These are phyloP conservation scores for Lithophane socia DNA, from an alignment of 2,888 invertebrate genomes.

Conservation along the genomic window DNA sequence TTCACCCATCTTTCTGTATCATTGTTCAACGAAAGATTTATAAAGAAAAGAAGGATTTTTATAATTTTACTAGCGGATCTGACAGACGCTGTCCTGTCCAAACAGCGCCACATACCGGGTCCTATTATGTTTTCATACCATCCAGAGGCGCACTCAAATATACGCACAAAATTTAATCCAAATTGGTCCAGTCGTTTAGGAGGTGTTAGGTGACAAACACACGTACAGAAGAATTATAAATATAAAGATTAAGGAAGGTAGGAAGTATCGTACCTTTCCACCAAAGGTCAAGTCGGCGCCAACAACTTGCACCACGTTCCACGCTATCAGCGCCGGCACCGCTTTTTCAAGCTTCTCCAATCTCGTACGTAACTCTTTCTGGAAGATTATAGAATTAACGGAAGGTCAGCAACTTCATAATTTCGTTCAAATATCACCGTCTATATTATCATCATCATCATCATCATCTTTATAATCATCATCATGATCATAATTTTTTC, in stretches of 20 bases:
- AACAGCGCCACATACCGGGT: no score
- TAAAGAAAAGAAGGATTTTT: not conserved
- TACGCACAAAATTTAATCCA: no score
- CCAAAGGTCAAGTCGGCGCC: slow-evolving; percentile 75
- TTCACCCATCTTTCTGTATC: not conserved
- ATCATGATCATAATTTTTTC: not conserved
- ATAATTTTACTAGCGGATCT: no score
- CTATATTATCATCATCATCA: not conserved
- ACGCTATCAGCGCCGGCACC: slow-evolving; percentile 91
- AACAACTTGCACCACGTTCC: slow-evolving; percentile 89
- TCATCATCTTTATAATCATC: not conserved
- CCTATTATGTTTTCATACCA: no score
- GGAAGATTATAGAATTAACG: slow-evolving; percentile 76
- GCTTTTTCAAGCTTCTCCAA: slow-evolving; percentile 91
- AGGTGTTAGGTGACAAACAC: no score
- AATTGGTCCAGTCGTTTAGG: no score
- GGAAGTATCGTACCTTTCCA: slow-evolving; percentile 73
- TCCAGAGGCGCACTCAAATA: no score
- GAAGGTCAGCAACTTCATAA: not conserved
- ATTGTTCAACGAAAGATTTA: no score
- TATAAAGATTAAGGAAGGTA: no score
- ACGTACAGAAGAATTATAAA: no score
- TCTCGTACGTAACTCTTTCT: slow-evolving; percentile 89
- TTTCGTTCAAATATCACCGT: not conserved
- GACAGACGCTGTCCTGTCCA: no score